These are phyloP conservation scores for Jaculus jaculus DNA, from an alignment of 2,113 vertebrate species.

Conservation along the genomic window DNA sequence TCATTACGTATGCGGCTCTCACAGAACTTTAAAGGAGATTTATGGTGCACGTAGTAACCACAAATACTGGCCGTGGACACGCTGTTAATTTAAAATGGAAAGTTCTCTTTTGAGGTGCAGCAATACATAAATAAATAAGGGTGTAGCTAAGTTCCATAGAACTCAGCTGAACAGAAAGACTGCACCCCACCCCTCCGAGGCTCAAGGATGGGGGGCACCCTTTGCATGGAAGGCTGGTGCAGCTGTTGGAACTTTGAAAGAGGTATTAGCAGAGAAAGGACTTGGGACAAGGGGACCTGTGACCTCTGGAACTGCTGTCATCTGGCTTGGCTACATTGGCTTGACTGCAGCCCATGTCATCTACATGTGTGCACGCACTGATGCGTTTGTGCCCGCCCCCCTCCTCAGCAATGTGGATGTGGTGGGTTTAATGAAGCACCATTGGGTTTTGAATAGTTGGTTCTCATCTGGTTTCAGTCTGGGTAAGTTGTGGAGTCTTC, in stretches of 20 bases:
- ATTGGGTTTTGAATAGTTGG: too few species aligned
- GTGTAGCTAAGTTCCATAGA: neutral
- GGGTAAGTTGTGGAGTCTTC: too few species aligned
- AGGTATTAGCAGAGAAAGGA: neutral
- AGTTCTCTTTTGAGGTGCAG: constrained; percentile 50
- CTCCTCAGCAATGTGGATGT: accelerated
- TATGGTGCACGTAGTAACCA: constrained; percentile 56
- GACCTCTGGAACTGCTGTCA: neutral
- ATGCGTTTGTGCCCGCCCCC: accelerated
- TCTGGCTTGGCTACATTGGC: too few species aligned
- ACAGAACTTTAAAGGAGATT: constrained; percentile 64
- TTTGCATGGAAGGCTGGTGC: accelerated
- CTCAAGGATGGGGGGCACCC: accelerated
- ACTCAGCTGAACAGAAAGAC: accelerated
- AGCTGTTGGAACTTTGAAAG: accelerated
- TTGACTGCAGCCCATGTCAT: accelerated
- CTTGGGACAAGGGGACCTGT: accelerated
- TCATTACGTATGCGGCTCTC: constrained; percentile 66
- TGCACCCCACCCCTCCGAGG: too few species aligned
- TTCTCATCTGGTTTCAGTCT: too few species aligned
- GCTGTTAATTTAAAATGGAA: constrained; percentile 59
- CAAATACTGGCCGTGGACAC: constrained; percentile 59
- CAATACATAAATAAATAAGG: neutral
- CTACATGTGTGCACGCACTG: neutral
- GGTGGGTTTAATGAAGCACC: too few species aligned